Evolutionary conservation across 2,113 vertebrate genomes (phyloP).

Genomic region (Corythaeola cristata): DNA sequence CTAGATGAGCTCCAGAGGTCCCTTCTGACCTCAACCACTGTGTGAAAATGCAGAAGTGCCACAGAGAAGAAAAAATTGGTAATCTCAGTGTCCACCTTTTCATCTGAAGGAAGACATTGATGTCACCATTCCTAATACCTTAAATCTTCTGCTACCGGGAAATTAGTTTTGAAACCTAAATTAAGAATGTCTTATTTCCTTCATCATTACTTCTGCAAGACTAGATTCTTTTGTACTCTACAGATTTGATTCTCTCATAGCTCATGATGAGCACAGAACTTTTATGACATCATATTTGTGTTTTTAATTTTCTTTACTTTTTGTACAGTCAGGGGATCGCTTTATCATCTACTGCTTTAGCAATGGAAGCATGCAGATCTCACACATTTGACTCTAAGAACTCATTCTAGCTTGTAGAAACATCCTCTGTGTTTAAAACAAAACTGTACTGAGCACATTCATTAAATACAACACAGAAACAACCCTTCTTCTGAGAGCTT

Average conservation of each 20-base stretch:
- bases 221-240: background rate
- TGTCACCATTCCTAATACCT: background rate
- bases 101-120: background rate
- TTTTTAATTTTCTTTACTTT: background rate
- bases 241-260: background rate
- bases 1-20: background rate
- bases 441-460: background rate
- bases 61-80: background rate
- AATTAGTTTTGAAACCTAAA: background rate
- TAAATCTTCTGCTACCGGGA: background rate
- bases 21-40: background rate
- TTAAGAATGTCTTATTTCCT: background rate
- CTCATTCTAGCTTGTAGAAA: background rate
- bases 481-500: background rate
- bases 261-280: background rate
- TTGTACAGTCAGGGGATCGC: background rate
- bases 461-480: background rate
- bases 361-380: background rate
- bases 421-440: background rate
- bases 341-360: background rate
- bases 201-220: background rate
- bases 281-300: background rate
- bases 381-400: background rate
- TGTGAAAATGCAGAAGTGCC: background rate
- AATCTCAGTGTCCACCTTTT: background rate